A percentile compares a stretch with the other conserved stretches of the same genome.
Conservation (phyloP, 2,888 invertebrate species). For the Blastobasis adustella region DNA sequence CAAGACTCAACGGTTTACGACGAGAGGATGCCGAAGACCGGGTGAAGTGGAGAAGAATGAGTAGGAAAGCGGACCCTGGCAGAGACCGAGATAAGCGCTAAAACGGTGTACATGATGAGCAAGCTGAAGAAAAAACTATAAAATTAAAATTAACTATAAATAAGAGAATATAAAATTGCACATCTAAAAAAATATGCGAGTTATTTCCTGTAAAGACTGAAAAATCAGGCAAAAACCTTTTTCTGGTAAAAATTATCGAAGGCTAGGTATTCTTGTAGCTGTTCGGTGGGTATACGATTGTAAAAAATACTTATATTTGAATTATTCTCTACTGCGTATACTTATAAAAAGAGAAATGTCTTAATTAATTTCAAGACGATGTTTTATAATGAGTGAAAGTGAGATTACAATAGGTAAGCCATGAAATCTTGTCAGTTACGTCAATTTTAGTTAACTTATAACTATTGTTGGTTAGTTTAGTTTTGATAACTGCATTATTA, state of each 20-base stretch:
- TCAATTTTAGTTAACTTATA: too few relatives aligned
- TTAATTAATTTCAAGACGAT: not conserved
- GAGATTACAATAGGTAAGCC: not conserved
- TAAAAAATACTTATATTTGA: not conserved
- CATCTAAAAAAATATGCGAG: not conserved
- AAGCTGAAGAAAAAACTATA: too few relatives aligned
- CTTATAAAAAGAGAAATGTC: not conserved
- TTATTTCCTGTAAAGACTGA: not conserved
- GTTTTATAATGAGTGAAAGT: not conserved
- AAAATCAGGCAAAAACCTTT: not conserved
- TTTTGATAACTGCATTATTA: not conserved
- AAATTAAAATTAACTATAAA: too few relatives aligned
- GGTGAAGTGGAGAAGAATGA: too few relatives aligned
- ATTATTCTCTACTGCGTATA: not conserved
- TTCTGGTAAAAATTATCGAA: conserved; percentile 4
- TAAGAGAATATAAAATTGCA: not conserved
- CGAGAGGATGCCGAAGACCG: too few relatives aligned
- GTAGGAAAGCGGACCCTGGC: too few relatives aligned
- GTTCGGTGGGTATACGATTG: not conserved
- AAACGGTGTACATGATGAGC: too few relatives aligned
- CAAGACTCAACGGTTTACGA: too few relatives aligned
- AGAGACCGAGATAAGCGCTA: too few relatives aligned
- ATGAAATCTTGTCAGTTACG: not conserved
- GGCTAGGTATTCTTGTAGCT: not conserved
- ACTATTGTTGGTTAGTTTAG: too few relatives aligned